These are phyloP conservation scores for Lagenorhynchus albirostris DNA, from an alignment of 2,113 vertebrate genomes.

Conservation along the genomic window DNA sequence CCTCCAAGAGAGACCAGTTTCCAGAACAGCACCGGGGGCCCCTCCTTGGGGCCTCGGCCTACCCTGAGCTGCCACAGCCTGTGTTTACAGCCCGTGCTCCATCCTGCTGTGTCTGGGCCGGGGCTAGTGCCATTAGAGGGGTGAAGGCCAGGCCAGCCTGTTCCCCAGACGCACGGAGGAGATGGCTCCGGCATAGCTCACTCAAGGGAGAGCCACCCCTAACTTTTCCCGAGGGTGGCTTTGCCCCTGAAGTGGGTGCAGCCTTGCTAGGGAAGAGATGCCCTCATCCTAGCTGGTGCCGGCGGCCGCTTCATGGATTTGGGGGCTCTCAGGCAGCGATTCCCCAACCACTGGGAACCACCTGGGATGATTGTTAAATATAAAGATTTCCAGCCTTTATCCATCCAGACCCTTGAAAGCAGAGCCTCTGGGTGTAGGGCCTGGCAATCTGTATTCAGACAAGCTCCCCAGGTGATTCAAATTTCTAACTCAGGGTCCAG, in stretches of 20 bases:
- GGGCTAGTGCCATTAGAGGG: neutral
- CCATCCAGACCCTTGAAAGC: slow-evolving; percentile 64
- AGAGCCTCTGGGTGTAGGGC: slow-evolving; percentile 70
- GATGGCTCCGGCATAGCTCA: neutral
- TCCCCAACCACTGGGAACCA: slow-evolving; percentile 45
- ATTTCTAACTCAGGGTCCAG: neutral
- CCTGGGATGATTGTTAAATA: slow-evolving; percentile 75
- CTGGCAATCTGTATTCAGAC: slow-evolving; percentile 62
- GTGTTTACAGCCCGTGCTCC: neutral
- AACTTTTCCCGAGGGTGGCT: neutral
- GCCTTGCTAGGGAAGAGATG: neutral
- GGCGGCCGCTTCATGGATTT: neutral
- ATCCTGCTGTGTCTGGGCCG: rapidly evolving
- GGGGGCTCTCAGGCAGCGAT: neutral
- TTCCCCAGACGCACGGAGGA: neutral
- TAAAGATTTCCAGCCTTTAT: slow-evolving; percentile 74
- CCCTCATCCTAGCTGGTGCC: neutral
- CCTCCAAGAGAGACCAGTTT: neutral
- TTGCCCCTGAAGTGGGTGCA: neutral
- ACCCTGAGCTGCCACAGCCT: neutral
- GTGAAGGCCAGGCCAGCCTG: neutral
- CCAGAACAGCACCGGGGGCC: neutral
- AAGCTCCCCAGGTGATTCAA: slow-evolving; percentile 44
- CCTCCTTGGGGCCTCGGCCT: neutral
- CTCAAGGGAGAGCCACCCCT: neutral